These are phyloP conservation scores for Drosophila nigromelanica DNA, from an alignment of 1,140 invertebrate genomes.

Conservation along the genomic window DNA sequence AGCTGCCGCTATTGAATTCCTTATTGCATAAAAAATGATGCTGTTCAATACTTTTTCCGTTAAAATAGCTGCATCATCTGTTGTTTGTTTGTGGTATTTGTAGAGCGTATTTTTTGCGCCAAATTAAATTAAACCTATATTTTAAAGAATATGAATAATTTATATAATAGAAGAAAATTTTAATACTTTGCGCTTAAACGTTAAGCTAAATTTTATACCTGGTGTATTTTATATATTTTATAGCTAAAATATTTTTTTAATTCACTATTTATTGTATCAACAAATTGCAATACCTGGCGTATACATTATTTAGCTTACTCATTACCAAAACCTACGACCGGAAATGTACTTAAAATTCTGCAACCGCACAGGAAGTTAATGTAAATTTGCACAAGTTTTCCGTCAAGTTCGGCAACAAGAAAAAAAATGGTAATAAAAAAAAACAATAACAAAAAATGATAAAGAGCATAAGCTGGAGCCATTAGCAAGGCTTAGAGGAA, in stretches of 20 bases:
- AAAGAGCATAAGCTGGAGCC: conserved; percentile 65
- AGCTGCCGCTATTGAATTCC: conserved; percentile 8
- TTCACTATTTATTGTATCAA: no score
- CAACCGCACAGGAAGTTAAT: conserved; percentile 46
- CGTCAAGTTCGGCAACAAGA: conserved; percentile 13
- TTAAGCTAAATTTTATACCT: background rate
- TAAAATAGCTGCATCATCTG: conserved; percentile 5
- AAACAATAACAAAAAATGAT: conserved; percentile 24
- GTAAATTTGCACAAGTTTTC: conserved; percentile 25
- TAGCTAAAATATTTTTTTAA: no score
- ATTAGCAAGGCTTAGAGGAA: conserved; percentile 65
- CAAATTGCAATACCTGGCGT: background rate
- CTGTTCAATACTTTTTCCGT: background rate
- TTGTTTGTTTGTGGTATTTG: background rate
- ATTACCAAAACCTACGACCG: conserved; percentile 10
- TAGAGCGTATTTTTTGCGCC: no score
- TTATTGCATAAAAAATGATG: conserved; percentile 14
- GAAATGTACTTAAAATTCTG: conserved; percentile 19
- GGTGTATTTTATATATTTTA: no score
- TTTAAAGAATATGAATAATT: no score
- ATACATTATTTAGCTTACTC: conserved; percentile 10
- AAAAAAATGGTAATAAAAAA: conserved; percentile 13
- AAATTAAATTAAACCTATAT: no score
- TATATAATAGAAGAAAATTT: no score
- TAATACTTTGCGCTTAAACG: background rate